Evolutionary conservation across 2,113 vertebrate genomes (phyloP).

Genomic region (Dunckerocampus dactyliophorus): DNA sequence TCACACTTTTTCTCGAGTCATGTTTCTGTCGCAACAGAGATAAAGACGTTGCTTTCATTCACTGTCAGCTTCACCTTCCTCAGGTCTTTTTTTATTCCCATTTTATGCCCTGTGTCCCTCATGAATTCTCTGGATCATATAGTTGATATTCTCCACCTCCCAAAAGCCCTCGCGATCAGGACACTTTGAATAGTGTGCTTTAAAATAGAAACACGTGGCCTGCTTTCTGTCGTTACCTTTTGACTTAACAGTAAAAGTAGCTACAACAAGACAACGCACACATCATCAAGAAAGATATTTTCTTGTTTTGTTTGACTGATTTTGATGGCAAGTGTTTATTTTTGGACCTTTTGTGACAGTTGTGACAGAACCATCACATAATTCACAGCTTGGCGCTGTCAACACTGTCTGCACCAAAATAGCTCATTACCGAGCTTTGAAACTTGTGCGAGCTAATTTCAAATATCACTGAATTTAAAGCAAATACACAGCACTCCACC

Average conservation of each 20-base stretch:
- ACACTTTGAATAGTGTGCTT: constrained; percentile 32
- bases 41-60: constrained; percentile 39
- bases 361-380: background rate
- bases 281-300: constrained; percentile 7
- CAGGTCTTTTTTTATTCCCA: constrained; percentile 30
- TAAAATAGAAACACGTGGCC: constrained; percentile 40
- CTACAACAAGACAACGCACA: constrained; percentile 1
- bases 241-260: constrained; percentile 28
- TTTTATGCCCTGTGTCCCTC: constrained; percentile 33
- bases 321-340: constrained; percentile 1
- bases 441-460: background rate
- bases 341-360: background rate
- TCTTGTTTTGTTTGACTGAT: constrained; percentile 11
- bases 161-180: constrained; percentile 34
- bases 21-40: constrained; percentile 27
- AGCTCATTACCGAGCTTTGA: background rate
- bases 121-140: constrained; percentile 37
- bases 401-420: background rate
- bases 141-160: constrained; percentile 36
- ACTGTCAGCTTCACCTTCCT: constrained; percentile 36
- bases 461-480: background rate
- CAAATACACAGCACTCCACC: background rate
- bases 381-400: background rate
- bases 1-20: constrained; percentile 11
- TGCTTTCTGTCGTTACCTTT: constrained; percentile 40